Base-by-base conservation (phyloP, 2,797 vertebrate genomes). In the Mycteria americana region DNA sequence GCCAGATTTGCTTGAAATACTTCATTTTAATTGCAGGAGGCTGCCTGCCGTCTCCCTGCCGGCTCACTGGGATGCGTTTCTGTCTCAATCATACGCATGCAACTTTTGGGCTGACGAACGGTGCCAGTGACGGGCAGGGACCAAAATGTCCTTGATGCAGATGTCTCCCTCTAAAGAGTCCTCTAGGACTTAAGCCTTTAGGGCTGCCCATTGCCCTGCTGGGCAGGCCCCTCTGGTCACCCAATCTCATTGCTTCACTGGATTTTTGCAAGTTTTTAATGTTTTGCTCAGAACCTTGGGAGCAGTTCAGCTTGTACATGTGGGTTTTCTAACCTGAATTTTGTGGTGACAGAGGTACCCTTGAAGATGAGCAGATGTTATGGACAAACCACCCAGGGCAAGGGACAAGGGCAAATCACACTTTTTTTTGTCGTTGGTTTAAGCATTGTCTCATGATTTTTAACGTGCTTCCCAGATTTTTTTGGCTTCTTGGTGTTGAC, bases 1-100 rank as follows among this genome's bases (percentile, higher is more conserved):
- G 63, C 4, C 83, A 94, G 59, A 91, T 79, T 92, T 92, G 25
- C 43, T 79, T 45, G 65, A 94, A 95, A 94, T 93, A 76, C 39
- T 85, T 89, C 27, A 82, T 92, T 92, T 93, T 96, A 87, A 90
- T 79, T 85, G 92, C 70, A 92, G 88, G 85, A 93, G 63, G 54
- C 81, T 95, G 90, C 46, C 88, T 93, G 84, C 54, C 0, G 1
- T 76, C 69, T 93, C 85, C 62, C 74, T 2, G 25, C 51, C 3
- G 23, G 59, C 62, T 88, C 2, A 6, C 69, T 88, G 62, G 56
- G 62, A 84, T 75, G 43, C 1, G 0, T 70, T 88, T 88, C 35
- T 82, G n/a, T 57, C 78, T 95, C 65, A 39, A 6, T 46, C 33
- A 28, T 12, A 60, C 0, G 0, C 30, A 15, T 18, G 43, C 1